Evolutionary conservation across 2,113 vertebrate species (phyloP), one percentile per base, ranked within the genome.

Genomic region (Brachyistius frenatus): DNA sequence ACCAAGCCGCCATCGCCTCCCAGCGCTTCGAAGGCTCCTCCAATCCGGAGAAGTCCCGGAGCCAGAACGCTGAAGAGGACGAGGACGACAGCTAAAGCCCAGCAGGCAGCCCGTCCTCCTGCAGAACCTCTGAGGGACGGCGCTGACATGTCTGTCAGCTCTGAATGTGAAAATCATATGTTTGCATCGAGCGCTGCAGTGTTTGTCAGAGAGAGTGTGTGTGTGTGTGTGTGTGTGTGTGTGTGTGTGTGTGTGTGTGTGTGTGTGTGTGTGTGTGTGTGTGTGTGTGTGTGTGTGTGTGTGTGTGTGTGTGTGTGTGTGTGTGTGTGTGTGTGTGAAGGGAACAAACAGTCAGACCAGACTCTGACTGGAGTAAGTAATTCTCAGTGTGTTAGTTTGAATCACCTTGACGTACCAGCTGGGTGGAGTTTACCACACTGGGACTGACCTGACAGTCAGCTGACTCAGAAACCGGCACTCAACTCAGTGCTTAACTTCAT

Each of bases 1-100:
- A 98, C 80, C 98, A 99, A 91, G 98, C 98, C 0, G 95, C 96
- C 90, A 98, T 99, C 9, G 98, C 97, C 15, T 95, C 98, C 0
- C 98, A 98, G 93, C 68, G 97, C 71, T 99, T 97, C 2, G 97
- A 98, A 86, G 95, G 96, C 7, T 93, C 95, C 31, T 94, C 93
- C 5, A 90, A 94, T 78, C 46, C 90, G 0, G 96, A 96, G 85
- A 94, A 37, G n/a, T 35, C 52, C 0, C 66, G 32, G 30, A 72
- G 73, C 54, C 77, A 84, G 79, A 41, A 74, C 49, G 75, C 76
- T 7, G 78, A 84, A 5, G 91, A 46, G 44, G 23, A 37, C 37
- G 37, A 91, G 5, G 88, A 91, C 9, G 69, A 50, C 66, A 71
- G 83, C 81, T 94, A 90, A 68, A 88, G 64, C 35, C 58, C 64